Evolutionary conservation across 2,888 invertebrate species (phyloP), one percentile per base, ranked within the genome.

Genomic region (Diarsia rubi): DNA sequence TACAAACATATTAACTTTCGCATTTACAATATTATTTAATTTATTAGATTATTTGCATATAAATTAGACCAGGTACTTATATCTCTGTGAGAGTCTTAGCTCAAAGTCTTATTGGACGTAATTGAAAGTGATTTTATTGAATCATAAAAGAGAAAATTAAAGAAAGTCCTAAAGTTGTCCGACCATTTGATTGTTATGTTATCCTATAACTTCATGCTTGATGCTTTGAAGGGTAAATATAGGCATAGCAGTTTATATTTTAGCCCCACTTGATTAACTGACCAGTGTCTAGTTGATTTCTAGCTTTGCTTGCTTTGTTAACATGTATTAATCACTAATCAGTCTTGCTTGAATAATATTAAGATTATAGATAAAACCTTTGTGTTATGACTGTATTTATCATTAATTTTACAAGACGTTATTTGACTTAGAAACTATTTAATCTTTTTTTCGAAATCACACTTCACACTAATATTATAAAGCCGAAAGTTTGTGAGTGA

Each of bases 121-220:
- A 80, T 68, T 57, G 80, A 72, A 83, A 80, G 84, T 62, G 67
- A 31, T 65, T 71, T 62, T 70, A 70, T 63, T 79, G 52, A 57
- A 66, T 73, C 42, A 47, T 54, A 82, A 82, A 85, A 82, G 82
- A 85, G 82, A 86, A 66, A 86, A 73, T 77, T 37, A 60, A 68
- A 80, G 78, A 72, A 72, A 73, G 65, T 62, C 60, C 52, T 42
- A 37, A 60, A 60, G 54, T 42, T 16, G 68, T 49, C 54, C 60
- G 27, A 73, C 66, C 45, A 59, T 67, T 52, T 66, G 19, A 71
- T 71, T 68, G 42, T 69, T 65, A 81, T 80, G 57, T 64, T 84
- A 69, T 75, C 81, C 66, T 75, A 63, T 67, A 27, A 42, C 59
- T 84, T 73, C 62, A 81, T 62, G 76, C 37, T 84, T 31, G 16